Evolutionary conservation across 92 coral and sea anemone species (phyloP), one percentile per base, ranked within the genome.

Genomic region (Pocillopora grandis): DNA sequence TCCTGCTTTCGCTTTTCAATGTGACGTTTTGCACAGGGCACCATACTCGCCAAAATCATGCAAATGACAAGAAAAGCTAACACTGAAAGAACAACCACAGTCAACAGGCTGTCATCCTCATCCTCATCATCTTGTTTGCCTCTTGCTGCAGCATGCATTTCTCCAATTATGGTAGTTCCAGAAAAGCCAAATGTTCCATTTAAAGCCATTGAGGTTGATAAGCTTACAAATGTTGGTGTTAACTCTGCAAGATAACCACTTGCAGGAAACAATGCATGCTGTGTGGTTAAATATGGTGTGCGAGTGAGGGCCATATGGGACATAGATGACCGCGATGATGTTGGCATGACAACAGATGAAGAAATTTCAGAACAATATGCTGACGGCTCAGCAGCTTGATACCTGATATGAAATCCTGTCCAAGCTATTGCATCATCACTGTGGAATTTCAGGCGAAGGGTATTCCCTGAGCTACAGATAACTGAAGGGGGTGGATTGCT

Each of bases 401-500:
- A 94, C 15, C 75, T 71, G 36, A 83, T 88, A 57, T 62, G 83
- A 81, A 94, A 94, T 71, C 98, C 98, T 58, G 80, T 76, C 27
- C 90, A 81, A 10, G 98, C 90, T 11, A 94, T 72, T 0, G 90
- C 92, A 80, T 94, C 95, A 80, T 94, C 95, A 67, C 95, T 77
- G 79, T 80, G 92, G 66, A 94, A 94, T 49, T 85, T 80, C 27
- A 94, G 66, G 52, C 66, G 85, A 56, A 94, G 71, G 3, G 64
- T 81, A 74, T 83, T 91, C 27, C 90, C 89, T 57, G 84, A 49
- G 86, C 92, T 94, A 71, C 98, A 94, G n/a, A 94, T 79, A 48
- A 81, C 63, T 70, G 74, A 79, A 71, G 95, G 98, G 2, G 98
- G 98, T 49, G 49, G 88, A 21, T 86, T 89, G 16, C 94, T 86